Evolutionary conservation across 2,113 vertebrate genomes (phyloP).

Genomic region (Lathamus discolor): DNA sequence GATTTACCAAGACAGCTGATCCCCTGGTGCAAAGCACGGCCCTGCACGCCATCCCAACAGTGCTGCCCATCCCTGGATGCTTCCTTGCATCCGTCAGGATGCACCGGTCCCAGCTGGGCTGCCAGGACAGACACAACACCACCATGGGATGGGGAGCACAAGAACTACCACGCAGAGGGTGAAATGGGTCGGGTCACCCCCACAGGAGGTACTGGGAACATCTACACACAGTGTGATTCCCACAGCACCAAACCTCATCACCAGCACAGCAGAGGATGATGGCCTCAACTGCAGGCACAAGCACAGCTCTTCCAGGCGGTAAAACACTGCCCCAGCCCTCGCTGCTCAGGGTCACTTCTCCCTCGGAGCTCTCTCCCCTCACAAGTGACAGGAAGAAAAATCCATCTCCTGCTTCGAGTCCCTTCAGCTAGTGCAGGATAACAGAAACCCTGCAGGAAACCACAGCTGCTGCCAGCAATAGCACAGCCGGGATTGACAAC

Average conservation of each 20-base stretch:
- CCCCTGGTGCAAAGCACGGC: fast-evolving
- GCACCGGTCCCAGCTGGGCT: not conserved
- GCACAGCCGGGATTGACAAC: not conserved
- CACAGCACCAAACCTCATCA: not conserved
- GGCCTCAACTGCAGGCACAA: not conserved
- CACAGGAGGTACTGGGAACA: not conserved
- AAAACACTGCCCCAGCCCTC: fast-evolving
- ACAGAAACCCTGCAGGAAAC: not conserved
- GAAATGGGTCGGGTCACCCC: not conserved
- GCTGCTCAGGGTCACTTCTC: fast-evolving
- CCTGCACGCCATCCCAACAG: fast-evolving
- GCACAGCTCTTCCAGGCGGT: fast-evolving
- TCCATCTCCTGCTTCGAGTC: not conserved
- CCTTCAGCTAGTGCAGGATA: not conserved
- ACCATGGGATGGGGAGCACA: fast-evolving
- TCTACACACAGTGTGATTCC: fast-evolving
- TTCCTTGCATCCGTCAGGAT: not conserved
- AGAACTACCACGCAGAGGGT: not conserved
- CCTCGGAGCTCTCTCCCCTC: not conserved
- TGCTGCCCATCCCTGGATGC: not conserved
- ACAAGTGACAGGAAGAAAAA: not conserved
- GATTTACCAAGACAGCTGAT: not conserved
- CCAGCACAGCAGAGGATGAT: fast-evolving
- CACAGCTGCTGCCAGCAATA: not conserved
- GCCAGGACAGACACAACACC: not conserved